These are phyloP conservation scores for Pristis pectinata DNA, from an alignment of 2,797 vertebrate species.

Conservation along the genomic window DNA sequence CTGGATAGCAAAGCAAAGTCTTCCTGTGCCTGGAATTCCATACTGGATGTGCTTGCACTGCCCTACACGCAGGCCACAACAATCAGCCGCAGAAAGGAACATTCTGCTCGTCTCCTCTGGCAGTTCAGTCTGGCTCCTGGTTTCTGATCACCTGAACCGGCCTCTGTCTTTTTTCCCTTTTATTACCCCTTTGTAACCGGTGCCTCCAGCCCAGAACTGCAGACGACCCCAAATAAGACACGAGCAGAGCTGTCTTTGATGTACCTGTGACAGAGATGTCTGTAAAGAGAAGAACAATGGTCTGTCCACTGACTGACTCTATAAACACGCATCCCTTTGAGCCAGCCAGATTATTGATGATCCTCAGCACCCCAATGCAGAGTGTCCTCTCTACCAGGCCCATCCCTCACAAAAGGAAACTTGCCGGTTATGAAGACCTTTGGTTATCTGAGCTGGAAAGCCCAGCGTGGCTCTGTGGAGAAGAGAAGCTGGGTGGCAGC, in stretches of 20 bases:
- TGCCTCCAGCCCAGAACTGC: too few species aligned
- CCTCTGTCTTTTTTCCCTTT: too few species aligned
- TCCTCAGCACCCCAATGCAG: slow-evolving; percentile 54
- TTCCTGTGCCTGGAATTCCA: too few species aligned
- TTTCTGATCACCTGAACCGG: too few species aligned
- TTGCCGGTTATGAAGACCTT: too few species aligned
- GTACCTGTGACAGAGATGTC: slow-evolving; percentile 63
- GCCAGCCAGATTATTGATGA: slow-evolving; percentile 53
- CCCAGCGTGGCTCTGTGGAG: not conserved
- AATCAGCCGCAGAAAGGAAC: too few species aligned
- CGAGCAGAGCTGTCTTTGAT: not conserved
- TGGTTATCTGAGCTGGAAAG: not conserved
- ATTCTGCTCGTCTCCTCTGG: too few species aligned
- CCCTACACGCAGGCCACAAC: too few species aligned
- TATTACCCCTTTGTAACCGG: too few species aligned
- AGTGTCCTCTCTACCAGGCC: slow-evolving; percentile 54
- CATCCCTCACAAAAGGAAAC: slow-evolving; percentile 35
- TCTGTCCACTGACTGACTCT: slow-evolving; percentile 57
- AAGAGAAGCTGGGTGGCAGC: not conserved
- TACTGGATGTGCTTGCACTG: too few species aligned
- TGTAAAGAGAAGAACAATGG: slow-evolving; percentile 64
- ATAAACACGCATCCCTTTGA: slow-evolving; percentile 48
- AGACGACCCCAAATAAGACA: not conserved
- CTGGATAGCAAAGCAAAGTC: too few species aligned
- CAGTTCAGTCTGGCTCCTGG: too few species aligned